Evolutionary conservation across 2,888 invertebrate genomes (phyloP), one percentile per base, ranked within the genome.

Genomic region (Sussaba pulchella): DNA sequence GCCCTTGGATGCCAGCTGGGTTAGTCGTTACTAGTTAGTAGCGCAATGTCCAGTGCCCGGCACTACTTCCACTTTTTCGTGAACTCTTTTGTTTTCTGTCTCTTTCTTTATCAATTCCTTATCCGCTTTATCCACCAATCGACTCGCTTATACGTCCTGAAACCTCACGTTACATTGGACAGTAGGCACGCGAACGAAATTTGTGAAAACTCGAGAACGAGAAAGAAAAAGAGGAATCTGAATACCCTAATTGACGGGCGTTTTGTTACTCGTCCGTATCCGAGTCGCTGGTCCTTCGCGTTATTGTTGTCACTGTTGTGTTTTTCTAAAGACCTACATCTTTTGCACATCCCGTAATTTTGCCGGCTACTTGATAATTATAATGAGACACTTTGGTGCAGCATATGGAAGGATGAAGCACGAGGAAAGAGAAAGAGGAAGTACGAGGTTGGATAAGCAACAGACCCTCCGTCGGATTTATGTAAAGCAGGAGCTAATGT

Each of bases 401-500:
- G 82, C 79, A 57, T 73, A 78, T 54, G 31, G 6, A 31, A 50
- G 50, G 17, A 61, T 9, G 31, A 47, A 12, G 69, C 43, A 31
- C 50, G 47, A 41, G 43, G 52, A 54, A 59, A 64, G 17, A 50
- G 61, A 43, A 63, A 73, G 26, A 41, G 59, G 47, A 70, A 54
- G 69, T 2, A 41, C 36, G 41, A 63, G n/a, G 47, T 59, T 67
- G 61, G 72, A 57, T 61, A 36, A 17, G 24, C 6, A 36, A 54
- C 26, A 43, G 14, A 63, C 77, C 73, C 73, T 57, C 67, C 26
- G 80, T 83, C 84, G 87, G 87, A 88, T 89, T 91, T 91, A 91
- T 91, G 91, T 88, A 89, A 91, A 91, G 91, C 88, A 88, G 84
- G 78, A 85, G 89, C 90, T 91, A 91, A 91, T 91, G 91, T 90